Conservation (phyloP, 2,113 vertebrate genomes). For the Spheniscus mendiculus region DNA sequence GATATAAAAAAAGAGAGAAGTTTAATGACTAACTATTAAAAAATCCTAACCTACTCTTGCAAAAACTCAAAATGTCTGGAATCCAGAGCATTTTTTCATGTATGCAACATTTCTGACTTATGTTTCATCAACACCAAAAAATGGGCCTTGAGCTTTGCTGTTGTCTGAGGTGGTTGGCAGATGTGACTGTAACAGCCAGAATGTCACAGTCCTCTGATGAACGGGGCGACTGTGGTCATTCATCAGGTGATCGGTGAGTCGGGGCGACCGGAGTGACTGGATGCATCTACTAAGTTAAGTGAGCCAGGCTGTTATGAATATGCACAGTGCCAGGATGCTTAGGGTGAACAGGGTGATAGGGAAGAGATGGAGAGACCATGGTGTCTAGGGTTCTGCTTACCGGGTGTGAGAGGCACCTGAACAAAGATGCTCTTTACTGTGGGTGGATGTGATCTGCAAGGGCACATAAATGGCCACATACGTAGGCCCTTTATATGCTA, state of each 20-base stretch:
- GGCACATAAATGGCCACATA: neutral
- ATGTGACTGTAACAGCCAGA: neutral
- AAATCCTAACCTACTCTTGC: neutral
- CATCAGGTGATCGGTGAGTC: accelerated
- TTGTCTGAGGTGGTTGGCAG: neutral
- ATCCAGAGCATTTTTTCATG: neutral
- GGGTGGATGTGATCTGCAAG: neutral
- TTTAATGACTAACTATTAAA: neutral
- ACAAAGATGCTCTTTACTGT: neutral
- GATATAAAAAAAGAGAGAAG: neutral
- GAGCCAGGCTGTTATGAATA: neutral
- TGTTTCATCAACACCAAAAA: neutral
- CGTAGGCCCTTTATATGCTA: neutral
- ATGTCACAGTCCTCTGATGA: neutral
- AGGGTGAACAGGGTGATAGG: neutral
- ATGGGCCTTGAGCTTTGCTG: neutral
- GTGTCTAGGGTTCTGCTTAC: neutral
- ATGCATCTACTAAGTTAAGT: neutral
- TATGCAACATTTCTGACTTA: neutral
- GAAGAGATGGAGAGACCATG: neutral
- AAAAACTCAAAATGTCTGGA: neutral
- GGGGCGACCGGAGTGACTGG: neutral
- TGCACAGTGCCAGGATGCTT: neutral
- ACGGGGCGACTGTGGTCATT: accelerated
- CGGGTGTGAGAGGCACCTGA: neutral